Evolutionary conservation across 2,113 vertebrate genomes (phyloP), one percentile per base, ranked within the genome.

Genomic region (Jaculus jaculus): DNA sequence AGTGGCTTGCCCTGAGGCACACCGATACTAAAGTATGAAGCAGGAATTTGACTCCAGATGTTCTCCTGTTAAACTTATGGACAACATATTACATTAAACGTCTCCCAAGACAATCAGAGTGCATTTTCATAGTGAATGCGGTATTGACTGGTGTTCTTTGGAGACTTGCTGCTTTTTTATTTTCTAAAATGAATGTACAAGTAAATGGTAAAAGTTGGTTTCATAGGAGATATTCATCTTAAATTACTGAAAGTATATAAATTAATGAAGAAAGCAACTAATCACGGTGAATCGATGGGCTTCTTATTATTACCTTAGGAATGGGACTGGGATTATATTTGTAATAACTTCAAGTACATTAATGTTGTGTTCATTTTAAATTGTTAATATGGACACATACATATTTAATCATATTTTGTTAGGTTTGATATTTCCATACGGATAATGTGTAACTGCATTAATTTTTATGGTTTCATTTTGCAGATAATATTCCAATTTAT

Each of bases 391-490:
- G 84, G 39, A 89, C 77, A 34, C 8, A 58, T 37, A 4, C n/a
- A 47, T 78, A 84, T 81, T 78, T 18, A 81, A 77, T 77, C 61
- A 84, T 74, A 84, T 89, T 95, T 94, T 51, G 91, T 60, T 94
- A 80, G 66, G 86, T 88, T 92, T 24, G 5, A 60, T 28, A 82
- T 87, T 94, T 91, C 5, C 77, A 37, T 63, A 73, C 13, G 87
- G 24, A 93, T 89, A 61, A 90, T 12, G 12, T 32, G 54, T 82
- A 92, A 93, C 78, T 71, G 5, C 20, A 51, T 89, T 94, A 86
- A 89, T 73, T 86, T 68, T 92, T 77, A 77, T 73, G 66, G 2
- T 79, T 79, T 89, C 80, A 17, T 90, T 92, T 93, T 85, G 21
- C 30, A 69, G 17, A 86, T 88, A 51, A 80, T 68, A 60, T 28